phyloP scores from a whole-genome alignment of 1,140 invertebrate species.

The Charaxes varanes region DNA sequence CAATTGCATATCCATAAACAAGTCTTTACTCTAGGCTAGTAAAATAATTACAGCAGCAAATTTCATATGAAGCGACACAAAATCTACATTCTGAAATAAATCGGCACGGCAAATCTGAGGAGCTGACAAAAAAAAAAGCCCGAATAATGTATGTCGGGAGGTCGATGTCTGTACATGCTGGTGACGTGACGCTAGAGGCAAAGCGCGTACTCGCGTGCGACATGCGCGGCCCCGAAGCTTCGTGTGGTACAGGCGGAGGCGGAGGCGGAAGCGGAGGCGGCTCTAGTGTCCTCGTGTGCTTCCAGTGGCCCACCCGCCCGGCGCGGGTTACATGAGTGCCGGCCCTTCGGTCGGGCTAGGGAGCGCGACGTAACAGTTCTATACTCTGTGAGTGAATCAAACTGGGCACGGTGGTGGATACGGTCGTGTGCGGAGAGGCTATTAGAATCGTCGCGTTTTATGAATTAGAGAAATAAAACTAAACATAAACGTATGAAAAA shows the following conservation, averaged over 20 bases:
- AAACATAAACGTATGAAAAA: conserved; percentile 44
- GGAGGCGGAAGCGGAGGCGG: too few relatives aligned
- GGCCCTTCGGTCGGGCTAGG: conserved; percentile 20
- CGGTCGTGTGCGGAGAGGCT: conserved; percentile 57
- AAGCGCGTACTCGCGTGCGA: conserved; percentile 17
- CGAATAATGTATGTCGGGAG: conserved; percentile 6
- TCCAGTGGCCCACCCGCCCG: conserved; percentile 52
- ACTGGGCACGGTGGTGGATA: conserved; percentile 46
- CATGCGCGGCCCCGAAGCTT: conserved; percentile 27
- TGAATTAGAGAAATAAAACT: conserved; percentile 59
- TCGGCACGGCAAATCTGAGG: conserved; percentile 13
- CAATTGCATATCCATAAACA: background rate
- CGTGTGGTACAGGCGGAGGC: too few relatives aligned
- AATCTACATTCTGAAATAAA: conserved; percentile 17
- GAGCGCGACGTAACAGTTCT: conserved; percentile 28
- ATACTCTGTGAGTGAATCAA: conserved; percentile 23
- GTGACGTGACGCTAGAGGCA: conserved; percentile 18
- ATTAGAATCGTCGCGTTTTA: conserved; percentile 60
- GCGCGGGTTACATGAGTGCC: conserved; percentile 25
- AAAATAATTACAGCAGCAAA: conserved; percentile 13
- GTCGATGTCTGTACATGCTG: conserved; percentile 13
- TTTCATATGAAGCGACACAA: conserved; percentile 18
- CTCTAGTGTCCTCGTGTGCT: conserved; percentile 55
- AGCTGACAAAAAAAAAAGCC: conserved; percentile 7
- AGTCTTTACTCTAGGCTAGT: conserved; percentile 1